Evolutionary conservation across 2,888 invertebrate species (phyloP).

Genomic region (Drosophila mayaguana): DNA sequence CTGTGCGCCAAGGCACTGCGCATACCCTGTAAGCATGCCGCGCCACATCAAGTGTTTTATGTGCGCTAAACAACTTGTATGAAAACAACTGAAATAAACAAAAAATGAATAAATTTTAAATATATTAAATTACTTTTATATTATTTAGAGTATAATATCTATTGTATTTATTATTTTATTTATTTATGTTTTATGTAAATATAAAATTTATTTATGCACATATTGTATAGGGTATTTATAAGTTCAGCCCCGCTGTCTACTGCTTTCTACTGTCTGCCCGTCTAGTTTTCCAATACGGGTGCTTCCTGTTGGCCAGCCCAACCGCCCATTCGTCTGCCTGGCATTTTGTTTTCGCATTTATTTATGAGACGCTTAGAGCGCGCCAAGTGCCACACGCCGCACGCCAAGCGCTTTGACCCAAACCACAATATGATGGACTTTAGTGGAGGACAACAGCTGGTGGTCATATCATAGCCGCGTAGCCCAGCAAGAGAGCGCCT

Average conservation of each 20-base stretch:
- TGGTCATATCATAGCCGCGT: constrained; percentile 53
- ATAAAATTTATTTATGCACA: too few species aligned
- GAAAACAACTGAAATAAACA: not conserved
- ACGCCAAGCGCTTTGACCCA: constrained; percentile 63
- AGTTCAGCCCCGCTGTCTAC: not conserved
- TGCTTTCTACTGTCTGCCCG: constrained; percentile 18
- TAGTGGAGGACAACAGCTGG: constrained; percentile 54
- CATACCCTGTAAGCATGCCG: constrained; percentile 27
- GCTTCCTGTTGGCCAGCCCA: constrained; percentile 26
- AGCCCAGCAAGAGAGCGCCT: constrained; percentile 22
- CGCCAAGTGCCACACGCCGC: constrained; percentile 57
- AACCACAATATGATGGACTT: constrained; percentile 45
- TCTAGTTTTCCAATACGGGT: constrained; percentile 24
- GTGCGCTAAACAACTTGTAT: too few species aligned
- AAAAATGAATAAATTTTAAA: too few species aligned
- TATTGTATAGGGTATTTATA: constrained; percentile 25
- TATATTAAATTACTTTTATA: too few species aligned
- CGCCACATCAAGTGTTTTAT: not conserved
- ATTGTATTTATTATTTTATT: too few species aligned
- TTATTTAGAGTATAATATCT: too few species aligned
- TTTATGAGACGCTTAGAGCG: constrained; percentile 78
- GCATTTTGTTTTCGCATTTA: constrained; percentile 76
- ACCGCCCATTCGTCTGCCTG: constrained; percentile 46
- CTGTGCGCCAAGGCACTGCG: constrained; percentile 32
- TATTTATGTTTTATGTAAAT: too few species aligned